These are phyloP conservation scores for Erebia ligea DNA, from an alignment of 2,888 invertebrate genomes.

Conservation along the genomic window DNA sequence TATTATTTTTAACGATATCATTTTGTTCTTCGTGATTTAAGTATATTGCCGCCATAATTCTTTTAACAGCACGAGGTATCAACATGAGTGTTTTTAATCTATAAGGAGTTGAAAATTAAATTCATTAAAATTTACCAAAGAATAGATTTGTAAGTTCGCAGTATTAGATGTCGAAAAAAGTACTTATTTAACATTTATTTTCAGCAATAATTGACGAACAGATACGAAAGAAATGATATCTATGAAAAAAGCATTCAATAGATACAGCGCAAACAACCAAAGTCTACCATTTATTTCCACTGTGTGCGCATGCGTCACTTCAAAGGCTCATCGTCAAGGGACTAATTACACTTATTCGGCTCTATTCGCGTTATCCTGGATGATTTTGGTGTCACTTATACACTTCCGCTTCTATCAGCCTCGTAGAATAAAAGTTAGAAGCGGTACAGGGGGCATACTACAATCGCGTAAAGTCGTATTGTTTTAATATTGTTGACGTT, in stretches of 20 bases:
- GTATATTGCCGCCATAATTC: too few relatives aligned
- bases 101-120: not conserved
- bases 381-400: too few relatives aligned
- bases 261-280: constrained; percentile 69
- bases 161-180: constrained; percentile 8
- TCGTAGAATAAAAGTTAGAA: too few relatives aligned
- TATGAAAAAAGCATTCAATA: constrained; percentile 62
- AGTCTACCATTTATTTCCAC: constrained; percentile 50
- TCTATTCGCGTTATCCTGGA: too few relatives aligned
- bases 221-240: constrained; percentile 29
- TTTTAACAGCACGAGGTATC: too few relatives aligned
- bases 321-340: not conserved
- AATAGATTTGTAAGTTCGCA: not conserved
- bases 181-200: constrained; percentile 12
- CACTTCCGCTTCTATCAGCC: too few relatives aligned
- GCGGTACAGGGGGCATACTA: too few relatives aligned
- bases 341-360: too few relatives aligned
- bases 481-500: too few relatives aligned
- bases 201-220: constrained; percentile 34
- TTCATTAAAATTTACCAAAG: too few relatives aligned
- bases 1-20: not conserved
- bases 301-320: not conserved
- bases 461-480: too few relatives aligned
- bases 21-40: not conserved
- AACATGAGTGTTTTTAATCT: not conserved